Conservation (phyloP, 2,797 vertebrate genomes). For the Amniataba percoides region DNA sequence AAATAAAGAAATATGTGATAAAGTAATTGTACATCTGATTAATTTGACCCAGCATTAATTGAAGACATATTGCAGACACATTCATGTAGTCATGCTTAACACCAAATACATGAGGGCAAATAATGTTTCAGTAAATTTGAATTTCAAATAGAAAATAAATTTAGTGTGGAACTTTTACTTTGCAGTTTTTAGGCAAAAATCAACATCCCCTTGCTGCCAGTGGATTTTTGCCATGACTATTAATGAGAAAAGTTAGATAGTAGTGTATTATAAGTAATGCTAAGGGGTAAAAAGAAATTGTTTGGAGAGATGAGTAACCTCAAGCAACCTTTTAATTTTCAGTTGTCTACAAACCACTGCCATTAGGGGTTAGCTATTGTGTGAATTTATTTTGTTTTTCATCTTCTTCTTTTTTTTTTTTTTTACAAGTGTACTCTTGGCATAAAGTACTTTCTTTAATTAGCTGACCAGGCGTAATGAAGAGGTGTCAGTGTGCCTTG, state of each 20-base stretch:
- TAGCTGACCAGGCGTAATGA: constrained; percentile 38
- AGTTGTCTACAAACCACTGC: neutral
- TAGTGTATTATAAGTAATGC: constrained; percentile 3
- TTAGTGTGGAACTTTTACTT: constrained; percentile 1
- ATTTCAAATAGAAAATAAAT: neutral
- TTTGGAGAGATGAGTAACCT: neutral
- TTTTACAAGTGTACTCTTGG: constrained; percentile 28
- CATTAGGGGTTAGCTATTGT: constrained; percentile 8
- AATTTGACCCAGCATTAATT: neutral
- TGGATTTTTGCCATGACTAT: constrained; percentile 9
- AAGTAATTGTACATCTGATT: neutral
- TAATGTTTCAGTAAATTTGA: neutral
- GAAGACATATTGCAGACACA: too few species aligned
- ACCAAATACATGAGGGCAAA: neutral
- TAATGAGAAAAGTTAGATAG: constrained; percentile 16
- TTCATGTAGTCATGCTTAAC: neutral
- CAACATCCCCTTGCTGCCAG: neutral
- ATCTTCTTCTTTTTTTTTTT: constrained; percentile 12
- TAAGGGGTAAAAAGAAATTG: neutral
- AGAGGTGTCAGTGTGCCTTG: constrained; percentile 4
- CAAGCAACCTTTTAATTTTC: constrained; percentile 6
- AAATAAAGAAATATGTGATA: neutral
- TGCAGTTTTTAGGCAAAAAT: neutral
- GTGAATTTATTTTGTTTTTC: constrained; percentile 27
- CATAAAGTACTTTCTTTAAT: constrained; percentile 42